Evolutionary conservation across 2,797 vertebrate genomes (phyloP).

Genomic region (Fundulus diaphanus): DNA sequence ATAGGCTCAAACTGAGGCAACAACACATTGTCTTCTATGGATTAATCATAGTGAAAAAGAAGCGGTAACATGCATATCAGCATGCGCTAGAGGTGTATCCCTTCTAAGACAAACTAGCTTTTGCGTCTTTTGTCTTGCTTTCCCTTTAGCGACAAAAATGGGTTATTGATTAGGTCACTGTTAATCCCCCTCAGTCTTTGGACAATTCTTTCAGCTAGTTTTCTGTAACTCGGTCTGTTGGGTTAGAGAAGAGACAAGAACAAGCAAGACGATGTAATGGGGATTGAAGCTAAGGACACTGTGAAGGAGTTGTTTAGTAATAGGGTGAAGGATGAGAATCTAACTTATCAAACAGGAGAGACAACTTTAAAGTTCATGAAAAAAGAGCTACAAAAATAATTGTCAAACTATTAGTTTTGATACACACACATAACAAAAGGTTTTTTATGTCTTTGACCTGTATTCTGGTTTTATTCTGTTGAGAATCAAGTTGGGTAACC

Average conservation of each 20-base stretch:
- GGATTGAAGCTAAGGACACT: not conserved
- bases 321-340: not conserved
- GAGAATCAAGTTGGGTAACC: not conserved
- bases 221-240: not conserved
- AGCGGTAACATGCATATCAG: not conserved
- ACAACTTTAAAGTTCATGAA: not conserved
- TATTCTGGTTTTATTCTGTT: not conserved
- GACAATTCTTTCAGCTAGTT: not conserved
- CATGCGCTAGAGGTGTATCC: not conserved
- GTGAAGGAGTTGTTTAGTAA: not conserved
- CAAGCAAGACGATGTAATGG: not conserved
- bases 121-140: not conserved
- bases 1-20: not conserved
- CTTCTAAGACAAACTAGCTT: not conserved
- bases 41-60: not conserved
- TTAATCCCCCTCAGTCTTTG: not conserved
- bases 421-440: not conserved
- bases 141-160: not conserved
- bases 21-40: no score
- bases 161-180: not conserved
- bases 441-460: not conserved
- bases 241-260: not conserved
- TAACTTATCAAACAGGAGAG: not conserved
- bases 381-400: not conserved
- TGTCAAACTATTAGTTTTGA: not conserved